A percentile compares a stretch with the other conserved stretches of the same genome.
These are phyloP conservation scores for Coreius guichenoti DNA, from an alignment of 2,797 vertebrate species.

Conservation along the genomic window DNA sequence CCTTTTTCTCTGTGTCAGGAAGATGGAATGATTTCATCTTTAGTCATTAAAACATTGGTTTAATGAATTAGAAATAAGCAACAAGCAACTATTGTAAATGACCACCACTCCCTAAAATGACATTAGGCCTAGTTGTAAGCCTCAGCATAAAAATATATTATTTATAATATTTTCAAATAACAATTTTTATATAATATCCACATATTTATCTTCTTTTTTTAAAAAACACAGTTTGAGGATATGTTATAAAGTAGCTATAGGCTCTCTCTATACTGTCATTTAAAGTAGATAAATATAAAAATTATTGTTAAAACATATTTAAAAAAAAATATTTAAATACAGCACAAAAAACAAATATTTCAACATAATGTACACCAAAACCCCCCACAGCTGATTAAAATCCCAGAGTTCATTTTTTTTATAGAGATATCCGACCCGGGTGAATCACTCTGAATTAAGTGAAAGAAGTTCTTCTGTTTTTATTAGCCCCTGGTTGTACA, in stretches of 20 bases:
- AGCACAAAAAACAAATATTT: background rate
- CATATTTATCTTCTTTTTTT: background rate
- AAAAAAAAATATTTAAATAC: background rate
- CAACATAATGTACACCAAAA: background rate
- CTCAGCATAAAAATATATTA: background rate
- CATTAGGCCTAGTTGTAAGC: background rate
- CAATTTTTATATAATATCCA: background rate
- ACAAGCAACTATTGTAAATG: background rate
- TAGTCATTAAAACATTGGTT: background rate
- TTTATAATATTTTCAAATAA: background rate
- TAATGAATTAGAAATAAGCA: background rate
- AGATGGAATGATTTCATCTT: background rate
- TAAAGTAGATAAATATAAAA: background rate
- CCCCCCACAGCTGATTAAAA: background rate
- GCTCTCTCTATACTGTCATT: background rate
- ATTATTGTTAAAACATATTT: background rate
- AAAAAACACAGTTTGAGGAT: background rate
- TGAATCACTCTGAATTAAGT: slow-evolving; percentile 57
- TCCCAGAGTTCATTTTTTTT: background rate
- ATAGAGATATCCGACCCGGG: background rate
- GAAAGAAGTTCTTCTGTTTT: slow-evolving; percentile 66
- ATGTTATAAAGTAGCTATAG: background rate
- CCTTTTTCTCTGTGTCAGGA: background rate
- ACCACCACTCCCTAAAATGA: background rate
- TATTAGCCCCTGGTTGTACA: slow-evolving; percentile 63